phyloP scores from a whole-genome alignment of 2,113 vertebrate species.

The Uria lomvia region DNA sequence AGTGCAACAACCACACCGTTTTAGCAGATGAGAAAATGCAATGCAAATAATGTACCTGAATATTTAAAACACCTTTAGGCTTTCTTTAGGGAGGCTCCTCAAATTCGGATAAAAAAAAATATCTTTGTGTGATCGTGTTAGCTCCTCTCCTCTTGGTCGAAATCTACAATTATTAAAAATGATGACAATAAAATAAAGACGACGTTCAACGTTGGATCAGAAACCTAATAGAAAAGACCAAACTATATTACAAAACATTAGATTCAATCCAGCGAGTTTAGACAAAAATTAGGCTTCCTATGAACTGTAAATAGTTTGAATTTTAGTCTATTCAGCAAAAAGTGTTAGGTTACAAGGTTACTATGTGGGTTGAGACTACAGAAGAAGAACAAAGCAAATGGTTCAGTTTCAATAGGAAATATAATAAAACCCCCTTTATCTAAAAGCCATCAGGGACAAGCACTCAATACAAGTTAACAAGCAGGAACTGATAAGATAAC shows the following conservation, averaged over 20 bases:
- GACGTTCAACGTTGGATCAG: fast-evolving
- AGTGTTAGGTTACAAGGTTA: slow-evolving; percentile 57
- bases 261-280: neutral
- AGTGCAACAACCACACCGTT: neutral
- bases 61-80: neutral
- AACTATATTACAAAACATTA: neutral
- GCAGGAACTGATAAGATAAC: slow-evolving; percentile 88
- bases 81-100: slow-evolving; percentile 34
- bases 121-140: slow-evolving; percentile 23
- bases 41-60: neutral
- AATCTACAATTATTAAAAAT: neutral
- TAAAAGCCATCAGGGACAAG: slow-evolving; percentile 81
- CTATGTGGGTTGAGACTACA: slow-evolving; percentile 43
- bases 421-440: slow-evolving; percentile 77
- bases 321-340: slow-evolving; percentile 38
- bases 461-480: slow-evolving; percentile 88
- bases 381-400: slow-evolving; percentile 66
- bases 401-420: slow-evolving; percentile 75
- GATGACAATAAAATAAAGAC: neutral
- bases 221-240: neutral
- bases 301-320: slow-evolving; percentile 22
- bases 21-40: neutral
- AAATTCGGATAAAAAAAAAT: neutral
- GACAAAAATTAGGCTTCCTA: neutral
- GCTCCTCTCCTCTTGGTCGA: neutral